These are phyloP conservation scores for Drosophila watanabei DNA, from an alignment of 1,140 invertebrate species.

Conservation along the genomic window DNA sequence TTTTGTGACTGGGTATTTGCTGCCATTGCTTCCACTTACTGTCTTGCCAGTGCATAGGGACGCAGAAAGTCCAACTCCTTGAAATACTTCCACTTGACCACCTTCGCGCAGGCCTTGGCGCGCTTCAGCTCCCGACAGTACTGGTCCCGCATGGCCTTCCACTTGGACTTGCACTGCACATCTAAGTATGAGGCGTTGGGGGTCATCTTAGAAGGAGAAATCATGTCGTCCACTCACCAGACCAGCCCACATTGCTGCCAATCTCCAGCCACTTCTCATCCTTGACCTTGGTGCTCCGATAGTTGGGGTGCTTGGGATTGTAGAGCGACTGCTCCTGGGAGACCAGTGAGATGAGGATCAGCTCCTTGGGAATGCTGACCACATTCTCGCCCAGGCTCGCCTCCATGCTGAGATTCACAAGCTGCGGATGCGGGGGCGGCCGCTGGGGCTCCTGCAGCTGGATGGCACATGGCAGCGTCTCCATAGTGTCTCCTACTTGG, in stretches of 20 bases:
- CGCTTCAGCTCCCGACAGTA: constrained; percentile 81
- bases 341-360: constrained; percentile 76
- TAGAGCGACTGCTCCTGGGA: constrained; percentile 77
- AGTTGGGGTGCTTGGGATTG: constrained; percentile 78
- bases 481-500: constrained; percentile 51
- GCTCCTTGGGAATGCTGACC: constrained; percentile 69
- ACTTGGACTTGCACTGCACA: constrained; percentile 78
- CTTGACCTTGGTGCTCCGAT: constrained; percentile 75
- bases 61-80: constrained; percentile 81
- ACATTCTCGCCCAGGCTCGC: constrained; percentile 51
- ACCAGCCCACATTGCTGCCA: constrained; percentile 71
- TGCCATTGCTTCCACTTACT: constrained; percentile 40
- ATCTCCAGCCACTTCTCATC: constrained; percentile 80
- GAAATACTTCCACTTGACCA: constrained; percentile 82
- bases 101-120: constrained; percentile 70
- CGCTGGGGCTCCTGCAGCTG: constrained; percentile 58
- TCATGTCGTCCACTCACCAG: constrained; percentile 50
- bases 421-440: constrained; percentile 48
- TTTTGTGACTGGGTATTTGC: neutral
- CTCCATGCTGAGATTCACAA: constrained; percentile 60
- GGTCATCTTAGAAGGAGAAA: neutral
- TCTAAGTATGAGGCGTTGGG: constrained; percentile 21
- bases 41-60: constrained; percentile 75
- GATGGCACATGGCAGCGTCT: constrained; percentile 57
- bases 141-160: constrained; percentile 82